phyloP scores from a whole-genome alignment of 2,888 invertebrate species.

The Noctua janthe region DNA sequence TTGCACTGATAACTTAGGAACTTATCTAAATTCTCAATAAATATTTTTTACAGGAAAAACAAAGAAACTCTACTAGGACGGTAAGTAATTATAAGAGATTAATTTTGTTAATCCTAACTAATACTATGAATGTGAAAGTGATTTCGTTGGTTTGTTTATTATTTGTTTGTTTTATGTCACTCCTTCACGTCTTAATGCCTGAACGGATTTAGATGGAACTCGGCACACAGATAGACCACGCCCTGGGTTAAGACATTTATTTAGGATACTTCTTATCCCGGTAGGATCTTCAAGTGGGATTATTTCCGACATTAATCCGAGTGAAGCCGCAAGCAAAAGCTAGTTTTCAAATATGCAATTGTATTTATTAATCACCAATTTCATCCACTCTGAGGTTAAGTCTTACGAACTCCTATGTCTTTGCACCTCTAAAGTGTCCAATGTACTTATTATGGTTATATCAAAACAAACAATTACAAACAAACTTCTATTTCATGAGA shows the following conservation, averaged over 20 bases:
- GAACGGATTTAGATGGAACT: neutral
- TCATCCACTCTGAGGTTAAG: neutral
- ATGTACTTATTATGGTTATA: neutral
- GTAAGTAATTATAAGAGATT: constrained; percentile 72
- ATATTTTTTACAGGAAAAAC: constrained; percentile 82
- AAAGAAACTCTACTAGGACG: constrained; percentile 84
- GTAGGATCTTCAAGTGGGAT: neutral
- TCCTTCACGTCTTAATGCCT: neutral
- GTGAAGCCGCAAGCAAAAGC: too few species aligned
- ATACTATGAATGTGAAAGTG: neutral
- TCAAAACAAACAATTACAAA: too few species aligned
- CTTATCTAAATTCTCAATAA: constrained; percentile 25
- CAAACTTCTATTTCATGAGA: neutral
- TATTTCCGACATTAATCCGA: neutral
- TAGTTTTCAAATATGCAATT: neutral
- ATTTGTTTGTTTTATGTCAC: neutral
- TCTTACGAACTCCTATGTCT: neutral
- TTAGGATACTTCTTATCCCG: neutral
- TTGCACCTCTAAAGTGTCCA: neutral
- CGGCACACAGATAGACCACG: neutral
- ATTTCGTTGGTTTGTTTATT: neutral
- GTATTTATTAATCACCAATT: neutral
- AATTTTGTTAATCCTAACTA: neutral
- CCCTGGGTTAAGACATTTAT: neutral
- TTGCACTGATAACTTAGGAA: constrained; percentile 15